phyloP scores from a whole-genome alignment of 2,888 invertebrate genomes.

The Meta bourneti region DNA sequence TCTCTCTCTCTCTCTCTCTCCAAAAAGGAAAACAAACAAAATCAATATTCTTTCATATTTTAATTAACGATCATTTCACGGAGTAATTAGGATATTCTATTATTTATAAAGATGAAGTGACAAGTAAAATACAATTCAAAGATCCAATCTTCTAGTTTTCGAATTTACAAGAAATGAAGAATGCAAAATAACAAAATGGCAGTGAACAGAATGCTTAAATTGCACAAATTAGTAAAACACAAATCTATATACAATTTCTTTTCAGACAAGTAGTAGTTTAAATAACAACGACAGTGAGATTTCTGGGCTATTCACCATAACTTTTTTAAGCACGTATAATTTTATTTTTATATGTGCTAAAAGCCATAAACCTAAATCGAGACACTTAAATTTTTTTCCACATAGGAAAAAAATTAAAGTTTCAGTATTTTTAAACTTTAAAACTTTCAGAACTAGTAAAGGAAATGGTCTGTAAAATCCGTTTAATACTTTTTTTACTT shows the following conservation, averaged over 20 bases:
- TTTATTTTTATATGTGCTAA: neutral
- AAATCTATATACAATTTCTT: neutral
- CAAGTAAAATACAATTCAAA: constrained; percentile 23
- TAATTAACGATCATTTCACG: neutral
- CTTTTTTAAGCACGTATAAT: constrained; percentile 5
- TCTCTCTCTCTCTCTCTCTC: no score
- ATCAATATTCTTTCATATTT: neutral
- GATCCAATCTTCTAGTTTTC: constrained; percentile 2
- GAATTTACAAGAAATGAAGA: constrained; percentile 45
- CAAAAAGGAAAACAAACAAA: neutral
- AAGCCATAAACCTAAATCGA: neutral
- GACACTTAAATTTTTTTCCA: constrained; percentile 4
- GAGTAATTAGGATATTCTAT: neutral
- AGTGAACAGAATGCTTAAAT: constrained; percentile 40
- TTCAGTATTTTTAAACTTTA: neutral
- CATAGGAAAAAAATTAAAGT: constrained; percentile 13
- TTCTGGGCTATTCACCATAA: neutral
- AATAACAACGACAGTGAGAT: constrained; percentile 4
- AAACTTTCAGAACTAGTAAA: neutral
- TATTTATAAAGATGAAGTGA: constrained; percentile 13
- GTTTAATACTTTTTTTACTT: no score
- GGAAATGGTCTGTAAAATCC: neutral
- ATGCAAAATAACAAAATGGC: constrained; percentile 58
- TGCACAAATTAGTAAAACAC: constrained; percentile 43
- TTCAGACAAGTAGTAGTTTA: neutral